phyloP scores from a whole-genome alignment of 2,888 invertebrate species.

The Hylaea fasciaria region DNA sequence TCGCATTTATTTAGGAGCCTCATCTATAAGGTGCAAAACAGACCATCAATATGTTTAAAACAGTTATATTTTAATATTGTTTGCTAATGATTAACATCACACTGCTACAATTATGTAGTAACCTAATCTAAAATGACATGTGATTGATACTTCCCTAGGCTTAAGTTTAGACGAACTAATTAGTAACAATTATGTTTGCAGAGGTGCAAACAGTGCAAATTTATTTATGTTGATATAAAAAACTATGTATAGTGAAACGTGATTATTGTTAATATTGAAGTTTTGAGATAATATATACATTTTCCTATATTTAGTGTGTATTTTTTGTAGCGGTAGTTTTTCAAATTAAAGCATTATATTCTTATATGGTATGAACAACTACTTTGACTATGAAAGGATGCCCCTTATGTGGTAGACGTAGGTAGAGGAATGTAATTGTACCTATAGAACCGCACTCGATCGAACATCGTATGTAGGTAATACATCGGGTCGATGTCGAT shows the following conservation, averaged over 20 bases:
- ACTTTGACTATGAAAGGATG: too few species aligned
- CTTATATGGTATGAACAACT: too few species aligned
- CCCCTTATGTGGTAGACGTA: too few species aligned
- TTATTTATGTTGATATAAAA: slow-evolving; percentile 54
- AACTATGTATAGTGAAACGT: slow-evolving; percentile 63
- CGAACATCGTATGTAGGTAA: too few species aligned
- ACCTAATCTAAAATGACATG: slow-evolving; percentile 34
- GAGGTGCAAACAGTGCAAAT: slow-evolving; percentile 64
- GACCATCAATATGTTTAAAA: neutral
- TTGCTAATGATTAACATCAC: slow-evolving; percentile 9
- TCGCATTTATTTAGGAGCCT: too few species aligned
- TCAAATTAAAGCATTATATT: neutral
- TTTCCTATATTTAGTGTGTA: slow-evolving; percentile 51
- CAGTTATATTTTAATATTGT: slow-evolving; percentile 15
- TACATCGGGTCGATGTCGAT: too few species aligned
- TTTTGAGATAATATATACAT: slow-evolving; percentile 71
- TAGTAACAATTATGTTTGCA: slow-evolving; percentile 36
- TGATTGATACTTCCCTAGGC: slow-evolving; percentile 39
- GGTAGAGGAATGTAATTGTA: too few species aligned
- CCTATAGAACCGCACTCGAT: too few species aligned
- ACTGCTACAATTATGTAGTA: slow-evolving; percentile 29
- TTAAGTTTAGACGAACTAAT: slow-evolving; percentile 39
- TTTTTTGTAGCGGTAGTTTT: slow-evolving; percentile 26
- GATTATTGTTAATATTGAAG: slow-evolving; percentile 76
- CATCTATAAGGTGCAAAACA: too few species aligned